Percentiles rank a stretch among this genome's conserved stretches.
phyloP scores from a whole-genome alignment of 2,797 vertebrate species.

The Lerista edwardsae region DNA sequence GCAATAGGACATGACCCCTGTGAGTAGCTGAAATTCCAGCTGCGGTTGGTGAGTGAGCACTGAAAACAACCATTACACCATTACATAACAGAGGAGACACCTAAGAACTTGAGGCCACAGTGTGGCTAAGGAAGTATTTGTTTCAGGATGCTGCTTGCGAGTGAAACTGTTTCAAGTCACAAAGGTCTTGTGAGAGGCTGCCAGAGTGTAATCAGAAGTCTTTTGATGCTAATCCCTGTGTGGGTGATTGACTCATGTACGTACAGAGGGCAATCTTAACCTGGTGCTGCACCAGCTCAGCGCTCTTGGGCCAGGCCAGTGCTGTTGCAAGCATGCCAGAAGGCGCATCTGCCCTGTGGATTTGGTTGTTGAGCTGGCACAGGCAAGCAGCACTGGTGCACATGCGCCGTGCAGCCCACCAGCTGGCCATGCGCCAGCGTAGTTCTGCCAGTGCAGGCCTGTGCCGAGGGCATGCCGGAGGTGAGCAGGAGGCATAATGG shows the following conservation, averaged over 20 bases:
- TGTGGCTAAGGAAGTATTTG: background rate
- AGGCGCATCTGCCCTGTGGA: no score
- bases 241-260: fast-evolving
- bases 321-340: no score
- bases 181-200: background rate
- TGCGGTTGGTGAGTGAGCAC: background rate
- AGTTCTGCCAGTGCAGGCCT: no score
- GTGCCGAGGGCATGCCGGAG: no score
- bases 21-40: background rate
- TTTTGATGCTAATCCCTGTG: background rate
- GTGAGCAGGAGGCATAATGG: no score
- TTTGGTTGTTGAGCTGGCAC: no score
- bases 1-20: background rate
- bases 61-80: background rate
- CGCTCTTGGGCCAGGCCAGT: no score
- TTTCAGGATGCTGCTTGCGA: background rate
- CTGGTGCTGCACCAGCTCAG: no score
- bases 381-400: no score
- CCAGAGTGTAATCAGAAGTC: background rate
- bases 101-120: background rate
- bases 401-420: no score
- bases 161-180: background rate
- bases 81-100: background rate
- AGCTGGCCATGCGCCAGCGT: no score
- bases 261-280: no score